These are phyloP conservation scores for Galendromus occidentalis DNA, from an alignment of 1,140 invertebrate species.

Conservation along the genomic window DNA sequence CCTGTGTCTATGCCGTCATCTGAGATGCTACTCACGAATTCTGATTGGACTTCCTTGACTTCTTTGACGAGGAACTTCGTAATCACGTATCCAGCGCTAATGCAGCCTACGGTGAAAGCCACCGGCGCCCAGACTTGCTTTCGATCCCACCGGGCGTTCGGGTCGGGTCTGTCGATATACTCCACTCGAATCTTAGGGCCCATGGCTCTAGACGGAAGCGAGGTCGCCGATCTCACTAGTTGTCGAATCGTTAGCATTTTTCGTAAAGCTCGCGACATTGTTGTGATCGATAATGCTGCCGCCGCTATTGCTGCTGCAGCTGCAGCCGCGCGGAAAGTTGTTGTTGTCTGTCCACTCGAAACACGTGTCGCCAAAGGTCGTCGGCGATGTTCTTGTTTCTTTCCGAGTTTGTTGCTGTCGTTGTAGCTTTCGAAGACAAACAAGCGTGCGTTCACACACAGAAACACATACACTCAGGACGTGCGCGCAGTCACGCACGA, in stretches of 20 bases:
- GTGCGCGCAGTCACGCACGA: too few species aligned
- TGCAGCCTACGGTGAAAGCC: neutral
- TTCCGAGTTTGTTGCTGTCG: neutral
- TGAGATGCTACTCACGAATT: slow-evolving; percentile 1
- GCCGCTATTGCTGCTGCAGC: neutral
- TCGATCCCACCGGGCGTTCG: neutral
- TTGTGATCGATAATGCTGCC: neutral
- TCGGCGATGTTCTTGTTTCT: neutral
- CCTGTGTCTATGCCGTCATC: too few species aligned
- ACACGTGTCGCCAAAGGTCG: neutral
- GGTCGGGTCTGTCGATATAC: neutral
- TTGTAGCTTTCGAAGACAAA: neutral
- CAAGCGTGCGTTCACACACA: too few species aligned
- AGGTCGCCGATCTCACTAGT: too few species aligned
- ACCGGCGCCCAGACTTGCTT: neutral
- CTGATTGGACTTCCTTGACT: slow-evolving; percentile 10
- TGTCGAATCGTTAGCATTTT: neutral
- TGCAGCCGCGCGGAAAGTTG: too few species aligned
- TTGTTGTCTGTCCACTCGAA: neutral
- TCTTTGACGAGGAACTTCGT: neutral
- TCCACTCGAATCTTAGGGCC: neutral
- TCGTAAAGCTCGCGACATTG: neutral
- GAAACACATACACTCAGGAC: too few species aligned
- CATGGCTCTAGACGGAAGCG: too few species aligned
- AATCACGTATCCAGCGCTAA: neutral